Evolutionary conservation across 2,888 invertebrate species (phyloP).

Genomic region (Apantesis nais): DNA sequence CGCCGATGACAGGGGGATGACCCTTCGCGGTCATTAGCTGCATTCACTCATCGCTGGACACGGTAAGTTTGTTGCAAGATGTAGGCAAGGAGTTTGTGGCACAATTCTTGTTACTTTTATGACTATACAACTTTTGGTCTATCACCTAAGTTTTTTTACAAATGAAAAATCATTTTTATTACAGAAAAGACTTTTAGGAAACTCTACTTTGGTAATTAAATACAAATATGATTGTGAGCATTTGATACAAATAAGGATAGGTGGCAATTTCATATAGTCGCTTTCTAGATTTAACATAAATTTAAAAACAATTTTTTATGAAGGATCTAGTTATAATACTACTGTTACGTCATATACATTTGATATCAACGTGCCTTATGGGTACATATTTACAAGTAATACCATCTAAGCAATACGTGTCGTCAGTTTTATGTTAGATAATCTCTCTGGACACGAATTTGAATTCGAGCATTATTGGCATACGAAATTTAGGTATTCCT

Average conservation of each 20-base stretch:
- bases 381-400: background rate
- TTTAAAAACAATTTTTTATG: too few species aligned
- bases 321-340: too few species aligned
- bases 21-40: slow-evolving; percentile 61
- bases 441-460: background rate
- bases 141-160: background rate
- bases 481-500: background rate
- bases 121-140: background rate
- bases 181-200: too few species aligned
- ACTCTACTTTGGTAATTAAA: too few species aligned
- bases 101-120: background rate
- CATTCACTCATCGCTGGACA: slow-evolving; percentile 60
- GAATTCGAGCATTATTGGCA: background rate
- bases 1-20: slow-evolving; percentile 56
- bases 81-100: slow-evolving; percentile 41
- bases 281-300: too few species aligned
- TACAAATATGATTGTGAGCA: too few species aligned
- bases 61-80: slow-evolving; percentile 64
- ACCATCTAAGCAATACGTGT: background rate
- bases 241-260: too few species aligned
- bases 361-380: background rate
- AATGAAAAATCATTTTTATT: background rate
- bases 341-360: background rate
- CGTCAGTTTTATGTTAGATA: background rate
- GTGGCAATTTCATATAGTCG: too few species aligned